phyloP scores from a whole-genome alignment of 2,888 invertebrate genomes.

The Andrena camellia region DNA sequence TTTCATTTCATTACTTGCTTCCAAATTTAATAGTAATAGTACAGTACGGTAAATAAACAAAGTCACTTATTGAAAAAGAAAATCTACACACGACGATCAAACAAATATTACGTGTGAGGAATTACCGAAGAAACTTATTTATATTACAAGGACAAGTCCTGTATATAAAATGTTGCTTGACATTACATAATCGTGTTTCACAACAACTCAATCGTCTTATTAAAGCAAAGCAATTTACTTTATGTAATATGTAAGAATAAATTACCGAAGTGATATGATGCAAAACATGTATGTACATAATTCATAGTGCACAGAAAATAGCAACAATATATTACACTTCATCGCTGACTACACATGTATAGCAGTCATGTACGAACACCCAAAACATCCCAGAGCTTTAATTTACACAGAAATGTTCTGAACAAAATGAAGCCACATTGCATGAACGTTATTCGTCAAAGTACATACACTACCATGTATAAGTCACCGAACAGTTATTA shows the following conservation, averaged over 20 bases:
- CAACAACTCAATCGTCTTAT: slow-evolving; percentile 17
- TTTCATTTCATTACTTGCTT: background rate
- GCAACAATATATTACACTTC: slow-evolving; percentile 13
- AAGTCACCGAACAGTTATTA: background rate
- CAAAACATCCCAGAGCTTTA: slow-evolving; percentile 37
- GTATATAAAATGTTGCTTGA: background rate
- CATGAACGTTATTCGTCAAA: slow-evolving; percentile 52
- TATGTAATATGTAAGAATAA: slow-evolving; percentile 18
- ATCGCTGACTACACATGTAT: background rate
- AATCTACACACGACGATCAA: background rate
- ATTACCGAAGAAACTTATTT: background rate
- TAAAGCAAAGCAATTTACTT: slow-evolving; percentile 9
- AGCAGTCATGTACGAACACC: slow-evolving; percentile 25
- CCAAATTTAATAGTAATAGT: background rate
- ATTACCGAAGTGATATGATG: slow-evolving; percentile 22
- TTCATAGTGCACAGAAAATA: slow-evolving; percentile 16
- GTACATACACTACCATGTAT: slow-evolving; percentile 10
- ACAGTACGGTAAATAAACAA: background rate
- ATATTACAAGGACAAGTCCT: background rate
- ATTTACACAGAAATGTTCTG: slow-evolving; percentile 46
- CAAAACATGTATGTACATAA: slow-evolving; percentile 15
- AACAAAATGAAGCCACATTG: slow-evolving; percentile 66
- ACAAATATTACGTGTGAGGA: background rate
- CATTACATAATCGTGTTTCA: background rate
- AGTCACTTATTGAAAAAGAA: background rate